Conservation (phyloP, 2,113 vertebrate species). For the Chaetorhynchus papuensis region DNA sequence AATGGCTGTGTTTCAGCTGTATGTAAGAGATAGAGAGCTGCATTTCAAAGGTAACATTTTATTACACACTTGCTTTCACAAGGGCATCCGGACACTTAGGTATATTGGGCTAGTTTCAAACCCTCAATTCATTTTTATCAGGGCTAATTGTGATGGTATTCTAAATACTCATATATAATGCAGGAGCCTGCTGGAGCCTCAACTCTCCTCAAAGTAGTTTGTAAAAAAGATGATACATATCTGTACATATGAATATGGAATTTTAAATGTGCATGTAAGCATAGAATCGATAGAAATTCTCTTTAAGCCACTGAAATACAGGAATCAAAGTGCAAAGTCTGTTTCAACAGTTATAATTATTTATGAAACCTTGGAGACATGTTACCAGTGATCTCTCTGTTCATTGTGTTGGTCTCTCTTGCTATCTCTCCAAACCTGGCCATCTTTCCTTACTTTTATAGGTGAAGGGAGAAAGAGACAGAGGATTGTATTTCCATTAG, state of each 20-base stretch:
- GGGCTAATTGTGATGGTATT: neutral
- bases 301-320: neutral
- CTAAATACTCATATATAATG: neutral
- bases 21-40: neutral
- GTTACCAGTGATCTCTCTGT: neutral
- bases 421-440: neutral
- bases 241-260: neutral
- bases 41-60: neutral
- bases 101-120: neutral
- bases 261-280: neutral
- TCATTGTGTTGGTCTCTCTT: neutral
- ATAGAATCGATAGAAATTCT: neutral
- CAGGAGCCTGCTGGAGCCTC: neutral
- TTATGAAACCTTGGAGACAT: neutral
- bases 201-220: neutral
- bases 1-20: neutral
- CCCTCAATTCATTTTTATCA: neutral
- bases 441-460: neutral
- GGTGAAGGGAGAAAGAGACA: neutral
- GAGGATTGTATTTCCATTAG: neutral
- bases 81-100: neutral
- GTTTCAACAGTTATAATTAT: neutral
- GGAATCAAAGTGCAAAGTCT: neutral
- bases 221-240: neutral
- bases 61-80: neutral